phyloP scores from a whole-genome alignment of 1,140 invertebrate genomes.

The Camponotus pennsylvanicus region DNA sequence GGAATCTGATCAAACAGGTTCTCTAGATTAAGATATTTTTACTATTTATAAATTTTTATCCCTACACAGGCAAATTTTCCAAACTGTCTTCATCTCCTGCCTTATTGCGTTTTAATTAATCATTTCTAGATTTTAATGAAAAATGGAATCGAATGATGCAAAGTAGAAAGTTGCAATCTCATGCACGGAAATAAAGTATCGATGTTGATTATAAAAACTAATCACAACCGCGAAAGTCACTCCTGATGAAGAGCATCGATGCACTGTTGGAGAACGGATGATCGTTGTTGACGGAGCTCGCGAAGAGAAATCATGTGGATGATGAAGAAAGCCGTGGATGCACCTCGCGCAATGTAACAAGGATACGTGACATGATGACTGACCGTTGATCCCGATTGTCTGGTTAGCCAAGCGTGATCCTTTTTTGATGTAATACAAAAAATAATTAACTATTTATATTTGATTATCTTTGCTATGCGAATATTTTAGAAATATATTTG shows the following conservation, averaged over 20 bases:
- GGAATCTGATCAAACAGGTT: background rate
- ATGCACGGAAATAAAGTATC: background rate
- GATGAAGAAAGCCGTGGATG: constrained; percentile 40
- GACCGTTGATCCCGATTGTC: constrained; percentile 74
- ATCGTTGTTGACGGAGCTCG: background rate
- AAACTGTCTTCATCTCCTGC: background rate
- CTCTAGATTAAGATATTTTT: background rate
- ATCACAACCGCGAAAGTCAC: background rate
- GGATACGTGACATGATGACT: constrained; percentile 55
- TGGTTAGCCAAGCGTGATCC: constrained; percentile 74
- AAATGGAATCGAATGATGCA: background rate
- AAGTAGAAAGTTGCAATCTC: background rate
- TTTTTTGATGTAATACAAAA: too few species aligned
- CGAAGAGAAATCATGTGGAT: constrained; percentile 14
- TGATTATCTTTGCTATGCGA: too few species aligned
- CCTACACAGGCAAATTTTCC: background rate
- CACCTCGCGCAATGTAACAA: constrained; percentile 30
- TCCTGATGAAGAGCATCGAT: background rate
- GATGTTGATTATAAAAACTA: background rate
- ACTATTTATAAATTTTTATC: background rate
- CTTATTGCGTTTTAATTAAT: background rate
- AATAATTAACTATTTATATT: too few species aligned
- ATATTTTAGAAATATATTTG: too few species aligned
- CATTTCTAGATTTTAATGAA: background rate
- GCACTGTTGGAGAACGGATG: background rate